These are phyloP conservation scores for Argynnis bischoffii DNA, from an alignment of 2,888 invertebrate genomes.

Conservation along the genomic window DNA sequence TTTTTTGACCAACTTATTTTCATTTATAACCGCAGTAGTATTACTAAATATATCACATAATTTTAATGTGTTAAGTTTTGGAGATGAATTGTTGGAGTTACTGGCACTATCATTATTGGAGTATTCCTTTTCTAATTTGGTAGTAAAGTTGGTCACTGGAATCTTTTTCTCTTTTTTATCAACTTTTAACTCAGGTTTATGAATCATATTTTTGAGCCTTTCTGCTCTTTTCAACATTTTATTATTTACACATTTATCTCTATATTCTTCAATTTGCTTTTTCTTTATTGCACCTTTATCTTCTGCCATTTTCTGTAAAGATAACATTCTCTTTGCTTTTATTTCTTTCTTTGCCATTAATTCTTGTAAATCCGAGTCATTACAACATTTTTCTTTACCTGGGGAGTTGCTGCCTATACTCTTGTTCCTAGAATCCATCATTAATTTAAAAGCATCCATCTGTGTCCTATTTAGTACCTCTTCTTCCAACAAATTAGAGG, in stretches of 20 bases:
- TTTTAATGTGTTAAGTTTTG: conserved; percentile 47
- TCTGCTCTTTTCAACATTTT: conserved; percentile 84
- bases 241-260: conserved; percentile 80
- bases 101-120: conserved; percentile 24
- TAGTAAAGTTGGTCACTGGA: conserved; percentile 19
- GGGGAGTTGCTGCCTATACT: conserved; percentile 84
- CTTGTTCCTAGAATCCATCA: conserved; percentile 86
- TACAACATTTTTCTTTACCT: conserved; percentile 74
- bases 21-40: conserved; percentile 39
- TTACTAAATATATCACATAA: conserved; percentile 58
- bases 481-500: conserved; percentile 38
- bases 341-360: conserved; percentile 54
- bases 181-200: conserved; percentile 51
- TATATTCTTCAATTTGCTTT: conserved; percentile 80
- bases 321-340: conserved; percentile 75
- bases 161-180: conserved; percentile 39
- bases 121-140: neutral
- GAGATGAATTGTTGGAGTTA: conserved; percentile 30
- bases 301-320: conserved; percentile 84
- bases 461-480: conserved; percentile 56
- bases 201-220: conserved; percentile 76
- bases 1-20: conserved; percentile 44
- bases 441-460: conserved; percentile 84
- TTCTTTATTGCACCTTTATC: conserved; percentile 83
- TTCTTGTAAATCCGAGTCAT: conserved; percentile 53